Conservation (phyloP, 2,888 invertebrate genomes). For the Apamea monoglypha region DNA sequence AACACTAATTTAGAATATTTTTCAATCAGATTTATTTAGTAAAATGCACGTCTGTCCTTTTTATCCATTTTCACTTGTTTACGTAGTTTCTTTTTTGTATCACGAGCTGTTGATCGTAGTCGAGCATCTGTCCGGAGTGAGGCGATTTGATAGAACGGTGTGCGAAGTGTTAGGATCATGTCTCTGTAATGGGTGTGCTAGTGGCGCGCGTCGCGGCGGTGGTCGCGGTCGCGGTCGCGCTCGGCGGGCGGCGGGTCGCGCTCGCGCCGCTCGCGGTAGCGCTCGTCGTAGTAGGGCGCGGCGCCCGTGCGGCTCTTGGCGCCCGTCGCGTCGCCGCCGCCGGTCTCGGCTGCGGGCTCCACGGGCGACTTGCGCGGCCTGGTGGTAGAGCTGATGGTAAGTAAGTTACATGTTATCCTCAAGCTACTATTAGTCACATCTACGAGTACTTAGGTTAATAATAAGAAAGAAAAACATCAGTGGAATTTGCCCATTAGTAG, state of each 20-base stretch:
- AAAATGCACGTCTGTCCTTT: conserved; percentile 14
- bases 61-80: conserved; percentile 1
- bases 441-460: not conserved
- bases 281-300: conserved; percentile 95
- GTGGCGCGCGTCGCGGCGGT: conserved; percentile 78
- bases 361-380: conserved; percentile 92
- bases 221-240: conserved; percentile 88
- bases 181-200: conserved; percentile 4
- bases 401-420: conserved; percentile 12
- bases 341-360: conserved; percentile 87
- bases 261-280: conserved; percentile 93
- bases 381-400: conserved; percentile 37
- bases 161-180: not conserved
- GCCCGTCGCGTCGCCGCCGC: conserved; percentile 85
- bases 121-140: not conserved
- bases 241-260: conserved; percentile 90
- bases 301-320: conserved; percentile 90
- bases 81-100: not conserved
- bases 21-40: conserved; percentile 24
- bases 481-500: not conserved
- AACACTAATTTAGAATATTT: conserved; percentile 26
- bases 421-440: not conserved
- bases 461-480: not conserved
- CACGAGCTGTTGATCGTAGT: not conserved
- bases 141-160: not conserved